phyloP scores from a whole-genome alignment of 2,113 vertebrate species.

The Piaya cayana region DNA sequence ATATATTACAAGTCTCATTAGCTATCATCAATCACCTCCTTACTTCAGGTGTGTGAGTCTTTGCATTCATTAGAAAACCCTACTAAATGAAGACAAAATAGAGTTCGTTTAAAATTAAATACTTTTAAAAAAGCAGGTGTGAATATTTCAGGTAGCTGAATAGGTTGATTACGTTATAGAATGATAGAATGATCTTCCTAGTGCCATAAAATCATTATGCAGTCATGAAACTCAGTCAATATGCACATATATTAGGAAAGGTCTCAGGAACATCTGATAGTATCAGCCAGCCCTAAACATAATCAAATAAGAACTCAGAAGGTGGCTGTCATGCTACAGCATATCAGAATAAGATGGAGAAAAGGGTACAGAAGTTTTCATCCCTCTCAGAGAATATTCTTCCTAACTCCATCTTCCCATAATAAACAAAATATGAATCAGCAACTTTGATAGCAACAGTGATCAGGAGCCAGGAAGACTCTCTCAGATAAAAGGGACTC shows the following conservation, averaged over 20 bases:
- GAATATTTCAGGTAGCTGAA: neutral
- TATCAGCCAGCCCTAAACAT: neutral
- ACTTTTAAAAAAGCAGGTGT: neutral
- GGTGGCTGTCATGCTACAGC: neutral
- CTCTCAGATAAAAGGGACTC: neutral
- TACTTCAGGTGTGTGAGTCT: neutral
- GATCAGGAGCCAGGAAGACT: neutral
- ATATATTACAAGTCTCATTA: neutral
- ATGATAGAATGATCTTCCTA: neutral
- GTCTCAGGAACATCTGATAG: neutral
- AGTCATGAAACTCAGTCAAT: neutral
- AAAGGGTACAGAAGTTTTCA: neutral
- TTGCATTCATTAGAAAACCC: neutral
- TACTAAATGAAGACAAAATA: neutral
- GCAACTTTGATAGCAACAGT: neutral
- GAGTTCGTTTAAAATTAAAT: neutral
- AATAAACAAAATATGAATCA: neutral
- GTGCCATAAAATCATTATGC: neutral
- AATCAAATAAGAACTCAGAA: neutral
- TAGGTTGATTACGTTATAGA: neutral
- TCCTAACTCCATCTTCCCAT: neutral
- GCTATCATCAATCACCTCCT: neutral
- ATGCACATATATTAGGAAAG: neutral
- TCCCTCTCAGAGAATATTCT: neutral
- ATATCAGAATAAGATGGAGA: neutral